Evolutionary conservation across 1,140 invertebrate genomes (phyloP).

Genomic region (Scylla paramamosain): DNA sequence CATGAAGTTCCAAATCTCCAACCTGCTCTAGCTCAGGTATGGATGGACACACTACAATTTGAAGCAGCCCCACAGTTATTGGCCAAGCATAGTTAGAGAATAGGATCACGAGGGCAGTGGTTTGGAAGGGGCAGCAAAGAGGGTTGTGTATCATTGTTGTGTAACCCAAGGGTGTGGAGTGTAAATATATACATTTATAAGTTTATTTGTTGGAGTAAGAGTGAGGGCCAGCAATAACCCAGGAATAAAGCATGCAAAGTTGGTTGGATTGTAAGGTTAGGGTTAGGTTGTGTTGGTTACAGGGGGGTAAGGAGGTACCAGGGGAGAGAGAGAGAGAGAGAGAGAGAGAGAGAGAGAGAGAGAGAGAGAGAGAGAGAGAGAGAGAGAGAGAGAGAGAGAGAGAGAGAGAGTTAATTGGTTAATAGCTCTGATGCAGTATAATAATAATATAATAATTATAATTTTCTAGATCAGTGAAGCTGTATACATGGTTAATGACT

Average conservation of each 20-base stretch:
- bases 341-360: slow-evolving; percentile 61
- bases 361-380: slow-evolving; percentile 39
- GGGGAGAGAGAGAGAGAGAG: slow-evolving; percentile 63
- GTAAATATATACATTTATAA: not conserved
- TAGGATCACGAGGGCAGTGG: slow-evolving; percentile 25
- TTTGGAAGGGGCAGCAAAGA: slow-evolving; percentile 45
- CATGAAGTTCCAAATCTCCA: slow-evolving; percentile 77
- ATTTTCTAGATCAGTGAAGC: not conserved
- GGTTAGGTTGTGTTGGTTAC: slow-evolving; percentile 71
- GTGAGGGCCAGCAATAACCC: not conserved
- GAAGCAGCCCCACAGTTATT: slow-evolving; percentile 55
- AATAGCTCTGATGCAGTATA: slow-evolving; percentile 71
- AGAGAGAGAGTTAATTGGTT: slow-evolving; percentile 71
- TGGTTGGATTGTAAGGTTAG: slow-evolving; percentile 55
- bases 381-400: slow-evolving; percentile 63
- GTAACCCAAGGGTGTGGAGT: not conserved
- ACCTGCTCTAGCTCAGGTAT: slow-evolving; percentile 77
- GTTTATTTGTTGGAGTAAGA: slow-evolving; percentile 67
- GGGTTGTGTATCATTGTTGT: slow-evolving; percentile 50
- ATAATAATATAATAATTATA: not conserved
- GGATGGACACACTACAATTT: slow-evolving; percentile 76
- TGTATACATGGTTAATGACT: slow-evolving; percentile 13
- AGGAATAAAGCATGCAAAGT: slow-evolving; percentile 57
- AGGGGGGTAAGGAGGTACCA: slow-evolving; percentile 53
- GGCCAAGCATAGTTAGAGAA: slow-evolving; percentile 58